These are phyloP conservation scores for Zaprionus lineosus DNA, from an alignment of 2,888 invertebrate genomes.

Conservation along the genomic window DNA sequence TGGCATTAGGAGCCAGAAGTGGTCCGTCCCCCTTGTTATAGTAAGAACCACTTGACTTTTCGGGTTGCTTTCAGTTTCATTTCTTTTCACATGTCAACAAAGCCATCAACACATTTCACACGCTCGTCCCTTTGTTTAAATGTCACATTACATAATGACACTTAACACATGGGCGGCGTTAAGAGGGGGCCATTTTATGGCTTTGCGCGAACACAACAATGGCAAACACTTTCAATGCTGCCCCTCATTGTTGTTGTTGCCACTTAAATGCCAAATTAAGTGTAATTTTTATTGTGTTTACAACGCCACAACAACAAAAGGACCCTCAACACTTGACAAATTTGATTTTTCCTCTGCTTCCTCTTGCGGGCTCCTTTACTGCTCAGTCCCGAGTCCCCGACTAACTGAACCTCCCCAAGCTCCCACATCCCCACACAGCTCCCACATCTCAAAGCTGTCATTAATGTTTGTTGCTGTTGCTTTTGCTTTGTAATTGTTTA, in stretches of 20 bases:
- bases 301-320: constrained; percentile 38
- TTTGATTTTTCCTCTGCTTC: constrained; percentile 59
- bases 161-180: constrained; percentile 57
- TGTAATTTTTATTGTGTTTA: constrained; percentile 76
- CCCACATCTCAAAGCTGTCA: constrained; percentile 31
- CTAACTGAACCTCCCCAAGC: too few relatives aligned
- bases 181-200: constrained; percentile 64
- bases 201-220: constrained; percentile 39
- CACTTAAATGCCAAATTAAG: constrained; percentile 77
- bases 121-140: constrained; percentile 68
- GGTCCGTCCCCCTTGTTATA: constrained; percentile 24
- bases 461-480: constrained; percentile 42
- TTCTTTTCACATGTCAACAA: constrained; percentile 68
- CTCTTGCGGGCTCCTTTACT: not conserved
- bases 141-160: constrained; percentile 76
- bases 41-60: constrained; percentile 65
- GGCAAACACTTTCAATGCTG: constrained; percentile 42
- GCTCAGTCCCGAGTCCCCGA: too few relatives aligned
- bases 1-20: constrained; percentile 25
- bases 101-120: constrained; percentile 62
- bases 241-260: constrained; percentile 46
- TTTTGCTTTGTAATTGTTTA: constrained; percentile 55
- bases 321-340: constrained; percentile 60
- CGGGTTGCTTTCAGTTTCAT: constrained; percentile 41
- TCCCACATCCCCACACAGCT: too few relatives aligned